Evolutionary conservation across 2,888 invertebrate genomes (phyloP), one percentile per base, ranked within the genome.

Genomic region (Lithophane socia): DNA sequence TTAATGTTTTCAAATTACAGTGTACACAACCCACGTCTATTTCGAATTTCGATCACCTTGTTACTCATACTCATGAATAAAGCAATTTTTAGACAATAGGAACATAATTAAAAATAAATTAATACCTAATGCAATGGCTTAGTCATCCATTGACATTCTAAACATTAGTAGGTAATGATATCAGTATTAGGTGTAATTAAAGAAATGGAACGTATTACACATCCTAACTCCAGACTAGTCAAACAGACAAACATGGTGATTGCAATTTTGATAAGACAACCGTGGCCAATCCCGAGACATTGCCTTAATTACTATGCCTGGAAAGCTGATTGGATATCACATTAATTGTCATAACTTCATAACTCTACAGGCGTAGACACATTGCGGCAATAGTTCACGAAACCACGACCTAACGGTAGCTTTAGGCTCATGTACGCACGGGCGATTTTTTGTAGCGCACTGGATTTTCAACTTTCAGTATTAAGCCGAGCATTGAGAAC

Each of bases 141-240:
- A 82, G 72, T 85, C 75, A 86, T 56, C 74, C 52, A 66, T 69
- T 82, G 69, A 83, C 77, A 79, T 52, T 79, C 7, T 24, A 47
- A 67, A 56, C 24, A 5, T 54, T 12, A 16, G 37, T 56, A 56
- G 4, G 2, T 72, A 63, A 76, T 80, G 44, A 64, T 56, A 60
- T 49, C 37, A 37, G 47, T 56, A 42, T 29, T 49, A 47, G 10
- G n/a, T 60, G 7, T 37, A 44, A 18, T 63, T 37, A 29, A 24
- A 56, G 21, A 52, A 52, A 61, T 13, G 37, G 18, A 64, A 70
- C 16, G 18, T 24, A 47, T 47, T 37, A 61, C 37, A 21, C n/a
- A 16, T 44, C 42, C 24, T 3, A 68, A 47, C 5, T 44, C n/a
- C 12, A 37, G 9, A 56, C 9, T n/a, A 13, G n/a, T 66, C 49